A percentile compares a stretch with the other conserved stretches of the same genome.
These are phyloP conservation scores for Psophia crepitans DNA, from an alignment of 2,113 vertebrate species.

Conservation along the genomic window DNA sequence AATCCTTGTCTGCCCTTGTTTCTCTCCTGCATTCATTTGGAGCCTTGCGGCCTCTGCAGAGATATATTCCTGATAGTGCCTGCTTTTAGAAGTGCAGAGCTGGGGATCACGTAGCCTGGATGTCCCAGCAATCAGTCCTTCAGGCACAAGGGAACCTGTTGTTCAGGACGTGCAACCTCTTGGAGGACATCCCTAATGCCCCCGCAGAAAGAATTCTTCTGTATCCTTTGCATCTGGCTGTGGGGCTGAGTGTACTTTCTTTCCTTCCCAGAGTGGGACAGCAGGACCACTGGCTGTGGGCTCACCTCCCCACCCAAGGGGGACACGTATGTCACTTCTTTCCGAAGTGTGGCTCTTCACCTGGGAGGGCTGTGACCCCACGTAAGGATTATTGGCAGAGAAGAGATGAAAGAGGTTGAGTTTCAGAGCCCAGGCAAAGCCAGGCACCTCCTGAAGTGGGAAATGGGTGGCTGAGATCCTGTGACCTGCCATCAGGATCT, in stretches of 20 bases:
- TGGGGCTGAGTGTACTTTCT: not conserved
- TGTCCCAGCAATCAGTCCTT: not conserved
- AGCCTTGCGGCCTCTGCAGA: not conserved
- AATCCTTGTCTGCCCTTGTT: not conserved
- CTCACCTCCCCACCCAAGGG: not conserved
- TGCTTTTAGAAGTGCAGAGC: not conserved
- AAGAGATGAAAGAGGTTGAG: not conserved
- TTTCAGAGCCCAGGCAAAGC: not conserved
- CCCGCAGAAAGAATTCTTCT: not conserved
- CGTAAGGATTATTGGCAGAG: not conserved
- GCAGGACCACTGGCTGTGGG: not conserved
- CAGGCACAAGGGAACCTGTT: not conserved
- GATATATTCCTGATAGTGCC: not conserved
- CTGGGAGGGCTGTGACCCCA: not conserved
- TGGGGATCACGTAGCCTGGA: not conserved
- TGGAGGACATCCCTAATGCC: not conserved
- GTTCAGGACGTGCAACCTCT: not conserved
- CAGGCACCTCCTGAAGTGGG: not conserved
- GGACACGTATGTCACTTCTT: accelerated
- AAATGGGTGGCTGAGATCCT: not conserved
- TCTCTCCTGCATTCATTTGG: not conserved
- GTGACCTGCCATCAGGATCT: too few relatives aligned
- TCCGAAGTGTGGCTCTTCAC: not conserved
- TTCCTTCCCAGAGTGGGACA: not conserved
- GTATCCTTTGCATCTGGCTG: not conserved